These are phyloP conservation scores for Oreortyx pictus DNA, from an alignment of 2,797 vertebrate genomes.

Conservation along the genomic window DNA sequence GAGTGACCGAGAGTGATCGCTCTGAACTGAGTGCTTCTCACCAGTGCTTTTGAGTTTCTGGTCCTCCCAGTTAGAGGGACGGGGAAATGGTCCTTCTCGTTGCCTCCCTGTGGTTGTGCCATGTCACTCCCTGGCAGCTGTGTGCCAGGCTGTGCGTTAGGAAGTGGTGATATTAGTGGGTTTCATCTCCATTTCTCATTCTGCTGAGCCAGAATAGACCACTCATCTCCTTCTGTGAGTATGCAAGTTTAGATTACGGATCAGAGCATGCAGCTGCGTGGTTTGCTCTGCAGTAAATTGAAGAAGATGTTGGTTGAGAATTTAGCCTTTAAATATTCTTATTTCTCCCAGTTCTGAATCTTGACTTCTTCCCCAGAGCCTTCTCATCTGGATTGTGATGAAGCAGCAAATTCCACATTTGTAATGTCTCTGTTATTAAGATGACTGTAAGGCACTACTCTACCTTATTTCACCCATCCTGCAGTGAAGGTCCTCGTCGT, in stretches of 20 bases:
- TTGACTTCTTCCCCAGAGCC: neutral
- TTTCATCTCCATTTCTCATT: neutral
- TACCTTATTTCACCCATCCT: neutral
- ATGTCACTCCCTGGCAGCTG: accelerated
- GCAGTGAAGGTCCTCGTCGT: neutral
- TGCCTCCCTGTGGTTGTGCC: neutral
- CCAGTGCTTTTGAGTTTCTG: neutral
- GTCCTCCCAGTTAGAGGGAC: accelerated
- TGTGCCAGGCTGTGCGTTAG: neutral
- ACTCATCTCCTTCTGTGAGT: neutral
- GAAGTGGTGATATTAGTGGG: neutral
- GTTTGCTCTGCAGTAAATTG: neutral
- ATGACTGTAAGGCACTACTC: neutral
- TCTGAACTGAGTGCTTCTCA: neutral
- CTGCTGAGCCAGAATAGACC: neutral
- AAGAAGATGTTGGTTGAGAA: neutral
- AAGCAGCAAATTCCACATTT: neutral
- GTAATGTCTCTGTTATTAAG: neutral
- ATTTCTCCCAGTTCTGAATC: neutral
- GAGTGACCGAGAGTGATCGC: neutral
- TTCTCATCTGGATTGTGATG: neutral
- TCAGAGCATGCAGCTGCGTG: neutral
- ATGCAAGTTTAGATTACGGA: too few species aligned
- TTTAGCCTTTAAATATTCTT: neutral
- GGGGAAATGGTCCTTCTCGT: neutral